A percentile compares a stretch with the other conserved stretches of the same genome.
Conservation (phyloP, 2,113 vertebrate species). For the Boulengeromyrus knoepffleri region DNA sequence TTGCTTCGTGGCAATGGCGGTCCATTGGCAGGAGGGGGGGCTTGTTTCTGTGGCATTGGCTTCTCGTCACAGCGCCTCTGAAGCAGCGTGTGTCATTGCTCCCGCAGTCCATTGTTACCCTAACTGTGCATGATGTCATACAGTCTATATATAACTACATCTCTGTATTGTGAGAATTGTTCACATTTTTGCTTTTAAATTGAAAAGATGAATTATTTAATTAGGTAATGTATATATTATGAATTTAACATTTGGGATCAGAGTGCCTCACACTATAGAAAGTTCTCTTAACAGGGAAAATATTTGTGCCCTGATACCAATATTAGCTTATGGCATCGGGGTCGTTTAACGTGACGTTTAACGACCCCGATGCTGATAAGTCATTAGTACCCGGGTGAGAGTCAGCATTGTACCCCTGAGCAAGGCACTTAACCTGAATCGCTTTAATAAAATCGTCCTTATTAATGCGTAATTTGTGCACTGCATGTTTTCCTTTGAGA, state of each 20-base stretch:
- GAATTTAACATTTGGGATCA: not conserved
- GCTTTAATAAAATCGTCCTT: not conserved
- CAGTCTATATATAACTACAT: not conserved
- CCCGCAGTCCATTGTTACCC: conserved; percentile 14
- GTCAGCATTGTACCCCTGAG: not conserved
- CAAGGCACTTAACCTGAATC: not conserved
- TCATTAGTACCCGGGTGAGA: not conserved
- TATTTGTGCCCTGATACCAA: not conserved
- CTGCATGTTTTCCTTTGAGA: not conserved
- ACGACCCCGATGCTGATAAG: not conserved
- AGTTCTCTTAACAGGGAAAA: not conserved
- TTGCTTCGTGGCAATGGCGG: not conserved
- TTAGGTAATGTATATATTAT: not conserved
- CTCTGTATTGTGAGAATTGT: no score
- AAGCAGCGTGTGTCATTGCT: not conserved
- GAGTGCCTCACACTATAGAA: not conserved
- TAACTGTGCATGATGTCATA: not conserved
- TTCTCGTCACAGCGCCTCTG: not conserved
- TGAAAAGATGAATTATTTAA: not conserved
- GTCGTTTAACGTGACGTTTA: not conserved
- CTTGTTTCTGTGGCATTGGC: conserved; percentile 19
- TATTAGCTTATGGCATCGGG: not conserved
- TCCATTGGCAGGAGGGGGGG: not conserved
- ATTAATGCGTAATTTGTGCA: not conserved
- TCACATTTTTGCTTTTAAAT: not conserved